Evolutionary conservation across 1,140 invertebrate species (phyloP), one percentile per base, ranked within the genome.

Genomic region (Megalopta genalis): DNA sequence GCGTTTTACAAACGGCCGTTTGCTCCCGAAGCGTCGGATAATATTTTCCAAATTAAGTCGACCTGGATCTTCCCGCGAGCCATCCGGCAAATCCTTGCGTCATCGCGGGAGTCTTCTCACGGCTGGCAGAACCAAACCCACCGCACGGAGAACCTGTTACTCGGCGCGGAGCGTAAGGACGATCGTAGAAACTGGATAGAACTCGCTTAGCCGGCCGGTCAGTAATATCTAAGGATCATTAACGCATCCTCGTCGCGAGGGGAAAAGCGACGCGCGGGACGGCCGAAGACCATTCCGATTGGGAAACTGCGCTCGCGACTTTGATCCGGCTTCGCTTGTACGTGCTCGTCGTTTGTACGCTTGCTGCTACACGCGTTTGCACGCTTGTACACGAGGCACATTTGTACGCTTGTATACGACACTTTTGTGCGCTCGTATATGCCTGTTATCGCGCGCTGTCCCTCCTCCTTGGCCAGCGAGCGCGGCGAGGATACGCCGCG

Each of bases 161-260:
- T 21, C 18, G 18, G 6, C 16, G 23, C 10, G 25, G 60, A 32
- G 25, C 60, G 8, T 6, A 25, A 39, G 66, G 25, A n/a, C n/a
- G n/a, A 62, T 69, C 73, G 67, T 39, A 65, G 62, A 67, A 70
- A 39, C 68, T 59, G 64, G 75, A 68, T 74, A 68, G 62, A 77
- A 77, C 72, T 68, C 76, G 59, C 25, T 59, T 67, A 72, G 54
- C 70, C 46, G 21, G 32, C 42, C 62, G 75, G 83, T 86, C 83
- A 78, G 70, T 85, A 86, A 85, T 70, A 68, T 32, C 62, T 39
- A 60, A 82, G 59, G 69, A 85, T 86, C 84, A 62, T 86, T 86
- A 86, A 79, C 83, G 80, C 54, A 57, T 81, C 52, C 84, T 60
- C 52, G 84, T 37, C 69, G 32, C n/a, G n/a, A 39, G 14, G 57